Percentiles rank a stretch among this genome's conserved stretches.
Evolutionary conservation across 2,113 vertebrate genomes (phyloP).

Genomic region (Redunca redunca): DNA sequence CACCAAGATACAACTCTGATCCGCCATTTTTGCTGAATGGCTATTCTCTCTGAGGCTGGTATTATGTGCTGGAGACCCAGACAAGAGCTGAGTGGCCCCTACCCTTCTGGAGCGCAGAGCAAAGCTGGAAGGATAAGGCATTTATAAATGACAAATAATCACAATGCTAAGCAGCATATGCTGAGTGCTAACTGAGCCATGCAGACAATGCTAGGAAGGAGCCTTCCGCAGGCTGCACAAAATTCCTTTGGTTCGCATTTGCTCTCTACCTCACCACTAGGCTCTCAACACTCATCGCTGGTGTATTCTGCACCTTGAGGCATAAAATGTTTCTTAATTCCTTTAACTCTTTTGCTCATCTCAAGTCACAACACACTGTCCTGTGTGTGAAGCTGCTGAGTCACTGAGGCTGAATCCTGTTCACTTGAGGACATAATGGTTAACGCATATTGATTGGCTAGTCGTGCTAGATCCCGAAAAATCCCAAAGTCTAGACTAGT

Average conservation of each 20-base stretch:
- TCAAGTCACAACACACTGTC: conserved; percentile 56
- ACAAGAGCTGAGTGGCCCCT: background rate
- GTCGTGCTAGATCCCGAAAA: background rate
- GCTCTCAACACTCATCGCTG: background rate
- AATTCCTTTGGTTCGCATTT: background rate
- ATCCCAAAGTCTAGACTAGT: background rate
- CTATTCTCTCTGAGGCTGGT: background rate
- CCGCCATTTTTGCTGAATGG: rapidly evolving
- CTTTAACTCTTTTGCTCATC: background rate
- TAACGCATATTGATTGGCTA: background rate
- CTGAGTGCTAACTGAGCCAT: background rate
- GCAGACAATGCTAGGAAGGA: background rate
- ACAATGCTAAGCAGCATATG: background rate
- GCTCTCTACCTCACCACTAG: background rate
- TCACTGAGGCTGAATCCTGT: conserved; percentile 49
- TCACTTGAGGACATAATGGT: background rate
- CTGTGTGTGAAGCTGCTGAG: conserved; percentile 35
- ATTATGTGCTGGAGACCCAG: background rate
- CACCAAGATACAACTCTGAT: background rate
- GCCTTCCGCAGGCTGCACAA: background rate
- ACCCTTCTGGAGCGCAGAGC: background rate
- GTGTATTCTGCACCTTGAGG: background rate
- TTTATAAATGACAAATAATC: conserved; percentile 37
- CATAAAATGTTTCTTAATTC: conserved; percentile 19
- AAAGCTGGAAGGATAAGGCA: background rate